These are phyloP conservation scores for Cephus cinctus DNA, from an alignment of 1,140 invertebrate species.

Conservation along the genomic window DNA sequence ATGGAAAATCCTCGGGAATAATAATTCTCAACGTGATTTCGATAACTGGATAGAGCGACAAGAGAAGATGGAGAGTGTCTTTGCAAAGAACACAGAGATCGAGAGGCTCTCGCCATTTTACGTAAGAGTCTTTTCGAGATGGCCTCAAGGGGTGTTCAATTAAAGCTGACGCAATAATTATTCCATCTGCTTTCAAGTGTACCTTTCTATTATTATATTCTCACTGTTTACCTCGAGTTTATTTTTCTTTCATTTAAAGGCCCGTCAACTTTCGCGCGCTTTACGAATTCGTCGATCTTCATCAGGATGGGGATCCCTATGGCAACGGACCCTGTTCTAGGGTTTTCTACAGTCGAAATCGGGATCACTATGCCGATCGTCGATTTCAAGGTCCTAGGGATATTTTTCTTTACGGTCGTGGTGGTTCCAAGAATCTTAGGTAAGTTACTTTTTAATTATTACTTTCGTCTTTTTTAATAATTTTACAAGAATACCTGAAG, in stretches of 20 bases:
- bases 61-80: no score
- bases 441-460: conserved; percentile 35
- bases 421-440: conserved; percentile 79
- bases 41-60: no score
- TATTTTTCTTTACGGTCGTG: conserved; percentile 83
- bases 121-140: no score
- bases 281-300: conserved; percentile 88
- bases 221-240: no score
- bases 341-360: conserved; percentile 64
- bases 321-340: conserved; percentile 67
- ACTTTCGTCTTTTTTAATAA: not conserved
- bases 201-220: not conserved
- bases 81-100: no score
- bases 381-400: conserved; percentile 73
- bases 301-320: conserved; percentile 78
- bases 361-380: conserved; percentile 57
- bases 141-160: not conserved
- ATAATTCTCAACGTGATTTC: no score
- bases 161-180: not conserved
- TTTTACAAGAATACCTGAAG: no score
- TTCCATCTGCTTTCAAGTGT: not conserved
- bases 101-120: no score
- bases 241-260: conserved; percentile 52
- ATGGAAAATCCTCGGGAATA: no score
- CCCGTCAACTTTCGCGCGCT: conserved; percentile 80